Evolutionary conservation across 2,797 vertebrate species (phyloP).

Genomic region (Sebastes minor): DNA sequence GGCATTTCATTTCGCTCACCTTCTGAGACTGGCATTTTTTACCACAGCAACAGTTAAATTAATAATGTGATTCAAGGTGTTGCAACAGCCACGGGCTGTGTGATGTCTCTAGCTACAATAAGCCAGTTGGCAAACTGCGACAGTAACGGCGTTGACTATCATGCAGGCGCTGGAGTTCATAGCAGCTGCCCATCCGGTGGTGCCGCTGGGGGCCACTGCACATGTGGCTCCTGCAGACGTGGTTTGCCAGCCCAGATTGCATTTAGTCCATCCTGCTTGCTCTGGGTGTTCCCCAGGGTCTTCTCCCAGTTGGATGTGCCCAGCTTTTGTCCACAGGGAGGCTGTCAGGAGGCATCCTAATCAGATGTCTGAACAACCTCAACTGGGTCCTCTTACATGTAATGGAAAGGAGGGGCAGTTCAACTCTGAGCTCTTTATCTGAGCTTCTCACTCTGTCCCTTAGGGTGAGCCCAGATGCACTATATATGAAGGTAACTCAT

Average conservation of each 20-base stretch:
- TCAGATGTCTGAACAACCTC: constrained; percentile 16
- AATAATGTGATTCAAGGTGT: too few species aligned
- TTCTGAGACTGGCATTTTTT: too few species aligned
- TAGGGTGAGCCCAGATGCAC: constrained; percentile 17
- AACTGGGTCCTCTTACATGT: constrained; percentile 13
- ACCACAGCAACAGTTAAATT: too few species aligned
- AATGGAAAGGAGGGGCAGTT: background rate
- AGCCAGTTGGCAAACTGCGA: too few species aligned
- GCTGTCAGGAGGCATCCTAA: background rate
- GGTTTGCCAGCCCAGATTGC: background rate
- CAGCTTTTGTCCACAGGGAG: constrained; percentile 5
- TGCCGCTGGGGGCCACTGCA: too few species aligned
- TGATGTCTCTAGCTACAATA: too few species aligned
- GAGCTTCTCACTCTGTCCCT: constrained; percentile 25
- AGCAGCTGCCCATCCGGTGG: too few species aligned
- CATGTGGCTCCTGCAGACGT: too few species aligned
- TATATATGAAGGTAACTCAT: constrained; percentile 31
- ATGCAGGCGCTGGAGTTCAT: too few species aligned
- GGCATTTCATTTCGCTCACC: too few species aligned
- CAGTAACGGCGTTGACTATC: too few species aligned
- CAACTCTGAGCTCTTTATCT: constrained; percentile 33
- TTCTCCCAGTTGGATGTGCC: background rate
- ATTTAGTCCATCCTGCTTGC: background rate
- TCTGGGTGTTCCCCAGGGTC: background rate
- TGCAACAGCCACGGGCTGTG: too few species aligned